Evolutionary conservation across 1,140 invertebrate species (phyloP).

Genomic region (Hetaerina americana): DNA sequence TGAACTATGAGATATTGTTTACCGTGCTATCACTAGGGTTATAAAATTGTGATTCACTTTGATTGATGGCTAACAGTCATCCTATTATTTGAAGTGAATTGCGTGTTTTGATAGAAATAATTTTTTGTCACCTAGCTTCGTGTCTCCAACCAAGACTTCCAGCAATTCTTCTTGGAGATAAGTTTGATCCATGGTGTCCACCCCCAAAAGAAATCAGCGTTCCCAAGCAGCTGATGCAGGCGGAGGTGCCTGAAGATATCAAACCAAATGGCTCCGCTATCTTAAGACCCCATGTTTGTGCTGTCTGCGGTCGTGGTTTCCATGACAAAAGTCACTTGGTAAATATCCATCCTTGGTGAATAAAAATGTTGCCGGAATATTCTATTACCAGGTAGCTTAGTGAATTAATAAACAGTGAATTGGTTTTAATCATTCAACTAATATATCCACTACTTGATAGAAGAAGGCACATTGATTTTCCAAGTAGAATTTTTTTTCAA

Average conservation of each 20-base stretch:
- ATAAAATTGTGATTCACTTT: background rate
- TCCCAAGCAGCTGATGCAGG: background rate
- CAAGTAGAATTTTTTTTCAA: too few species aligned
- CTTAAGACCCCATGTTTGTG: constrained; percentile 45
- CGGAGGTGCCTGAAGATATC: background rate
- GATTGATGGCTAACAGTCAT: background rate
- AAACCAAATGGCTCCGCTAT: constrained; percentile 26
- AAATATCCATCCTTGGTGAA: constrained; percentile 18
- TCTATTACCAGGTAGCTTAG: too few species aligned
- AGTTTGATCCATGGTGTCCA: background rate
- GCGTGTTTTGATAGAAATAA: constrained; percentile 1
- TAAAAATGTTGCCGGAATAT: too few species aligned
- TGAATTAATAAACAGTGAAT: too few species aligned
- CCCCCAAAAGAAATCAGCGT: background rate
- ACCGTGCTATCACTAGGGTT: too few species aligned
- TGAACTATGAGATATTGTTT: too few species aligned
- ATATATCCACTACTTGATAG: too few species aligned
- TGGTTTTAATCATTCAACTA: too few species aligned
- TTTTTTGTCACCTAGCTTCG: background rate
- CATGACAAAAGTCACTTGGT: constrained; percentile 53
- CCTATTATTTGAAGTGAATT: background rate
- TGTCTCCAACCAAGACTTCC: background rate
- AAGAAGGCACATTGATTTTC: too few species aligned
- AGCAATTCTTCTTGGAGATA: background rate
- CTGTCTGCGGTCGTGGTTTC: constrained; percentile 45